Base-by-base conservation (phyloP, 2,888 invertebrate genomes). In the Ferrisia virgata region DNA sequence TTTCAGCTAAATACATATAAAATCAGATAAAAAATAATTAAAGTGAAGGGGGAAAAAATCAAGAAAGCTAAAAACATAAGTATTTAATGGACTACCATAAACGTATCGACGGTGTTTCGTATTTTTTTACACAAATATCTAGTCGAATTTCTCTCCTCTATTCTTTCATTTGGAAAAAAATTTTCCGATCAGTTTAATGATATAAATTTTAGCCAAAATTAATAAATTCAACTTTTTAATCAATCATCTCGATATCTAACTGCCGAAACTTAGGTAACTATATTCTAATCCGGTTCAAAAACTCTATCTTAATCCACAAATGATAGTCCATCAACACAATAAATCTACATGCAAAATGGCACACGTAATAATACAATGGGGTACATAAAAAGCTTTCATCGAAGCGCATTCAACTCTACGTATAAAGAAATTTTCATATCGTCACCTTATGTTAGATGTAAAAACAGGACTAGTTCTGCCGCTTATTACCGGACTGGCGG, bases 401-500 rank as follows among this genome's bases (percentile, higher is more conserved):
- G 78, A 53, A 80, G 53, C 47, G 53, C 80, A 80, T 80, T 31
- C 80, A 80, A 80, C 53, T 53, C 80, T 80, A 80, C 80, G 43
- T 31, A 53, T 43, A 43, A 53, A n/a, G 22, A 28, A 72, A 72
- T 72, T 72, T 72, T 72, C 31, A 33, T 72, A 72, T 72, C 82
- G 39, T 87, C 87, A 89, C 89, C 89, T 89, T 87, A 89, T 88
- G 84, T 88, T 88, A 85, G 88, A 87, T 53, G 87, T 87, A 86
- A 88, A 88, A 79, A 88, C 88, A 80, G 89, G 89, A 86, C 89
- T 89, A 82, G 89, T 89, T 85, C 89, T 88, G 82, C 89, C 89
- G 86, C 89, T 89, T 84, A 87, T 87, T n/a, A 88, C 88, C 33
- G 89, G 89, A 85, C 86, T 86, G 85, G 86, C 81, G 22, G 85